Conservation (phyloP, 2,113 vertebrate species). For the Eolophus roseicapilla region DNA sequence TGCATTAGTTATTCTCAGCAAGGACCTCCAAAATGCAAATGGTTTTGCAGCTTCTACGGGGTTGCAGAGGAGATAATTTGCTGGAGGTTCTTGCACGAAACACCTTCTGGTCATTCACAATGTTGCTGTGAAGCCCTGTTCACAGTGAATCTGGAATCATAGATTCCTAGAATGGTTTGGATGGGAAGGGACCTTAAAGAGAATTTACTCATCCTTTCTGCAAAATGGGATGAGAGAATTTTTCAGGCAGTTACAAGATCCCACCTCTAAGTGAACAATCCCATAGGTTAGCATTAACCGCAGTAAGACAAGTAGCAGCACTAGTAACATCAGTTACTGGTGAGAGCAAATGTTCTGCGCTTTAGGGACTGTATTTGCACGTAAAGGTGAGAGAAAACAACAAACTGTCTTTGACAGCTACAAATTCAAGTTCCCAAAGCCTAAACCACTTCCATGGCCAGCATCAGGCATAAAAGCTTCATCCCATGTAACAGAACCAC, state of each 20-base stretch:
- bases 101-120: neutral
- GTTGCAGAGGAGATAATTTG: neutral
- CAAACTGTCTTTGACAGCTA: neutral
- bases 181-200: neutral
- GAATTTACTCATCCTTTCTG: neutral
- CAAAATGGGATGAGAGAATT: neutral
- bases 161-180: neutral
- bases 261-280: neutral
- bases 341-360: neutral
- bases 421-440: neutral
- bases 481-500: fast-evolving
- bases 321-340: neutral
- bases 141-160: neutral
- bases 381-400: fast-evolving
- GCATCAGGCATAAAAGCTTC: neutral
- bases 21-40: neutral
- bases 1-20: neutral
- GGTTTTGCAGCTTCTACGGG: neutral
- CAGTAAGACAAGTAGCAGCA: fast-evolving
- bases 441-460: neutral
- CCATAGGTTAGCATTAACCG: fast-evolving
- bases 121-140: neutral
- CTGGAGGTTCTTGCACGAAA: neutral
- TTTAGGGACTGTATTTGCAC: fast-evolving
- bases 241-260: neutral